Percentiles rank a stretch among this genome's conserved stretches.
phyloP scores from a whole-genome alignment of 2,797 vertebrate species.

The Falco novaeseelandiae region DNA sequence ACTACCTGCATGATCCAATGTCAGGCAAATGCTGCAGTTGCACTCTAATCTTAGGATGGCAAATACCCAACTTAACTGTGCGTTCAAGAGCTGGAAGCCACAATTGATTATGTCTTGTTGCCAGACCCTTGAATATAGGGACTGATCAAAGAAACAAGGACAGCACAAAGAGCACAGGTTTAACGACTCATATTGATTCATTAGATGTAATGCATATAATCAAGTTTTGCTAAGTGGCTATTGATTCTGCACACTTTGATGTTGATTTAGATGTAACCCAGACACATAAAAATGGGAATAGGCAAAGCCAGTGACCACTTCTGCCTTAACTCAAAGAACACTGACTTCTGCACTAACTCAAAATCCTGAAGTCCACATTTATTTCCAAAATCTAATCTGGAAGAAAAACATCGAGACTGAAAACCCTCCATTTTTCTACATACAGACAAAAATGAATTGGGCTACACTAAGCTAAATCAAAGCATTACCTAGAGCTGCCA shows the following conservation, averaged over 20 bases:
- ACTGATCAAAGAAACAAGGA: neutral
- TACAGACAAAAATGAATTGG: neutral
- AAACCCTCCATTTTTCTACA: neutral
- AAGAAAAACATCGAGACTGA: neutral
- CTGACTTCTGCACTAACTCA: neutral
- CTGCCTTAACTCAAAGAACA: neutral
- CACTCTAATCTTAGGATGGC: neutral
- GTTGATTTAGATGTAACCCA: constrained; percentile 2
- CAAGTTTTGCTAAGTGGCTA: constrained; percentile 33
- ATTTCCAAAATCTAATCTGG: neutral
- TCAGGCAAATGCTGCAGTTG: neutral
- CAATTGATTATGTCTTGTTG: neutral
- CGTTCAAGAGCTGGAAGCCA: neutral
- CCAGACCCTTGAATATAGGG: neutral
- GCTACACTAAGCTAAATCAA: neutral
- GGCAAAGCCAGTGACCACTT: neutral
- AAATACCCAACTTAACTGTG: neutral
- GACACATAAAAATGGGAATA: neutral
- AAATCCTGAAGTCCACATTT: neutral
- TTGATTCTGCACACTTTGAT: neutral
- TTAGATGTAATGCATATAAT: constrained; percentile 32
- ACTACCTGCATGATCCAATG: neutral
- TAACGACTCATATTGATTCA: constrained; percentile 24
- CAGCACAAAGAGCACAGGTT: neutral
- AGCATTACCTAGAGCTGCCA: neutral